These are phyloP conservation scores for Drosophila neoperkinsi DNA, from an alignment of 2,888 invertebrate species.

Conservation along the genomic window DNA sequence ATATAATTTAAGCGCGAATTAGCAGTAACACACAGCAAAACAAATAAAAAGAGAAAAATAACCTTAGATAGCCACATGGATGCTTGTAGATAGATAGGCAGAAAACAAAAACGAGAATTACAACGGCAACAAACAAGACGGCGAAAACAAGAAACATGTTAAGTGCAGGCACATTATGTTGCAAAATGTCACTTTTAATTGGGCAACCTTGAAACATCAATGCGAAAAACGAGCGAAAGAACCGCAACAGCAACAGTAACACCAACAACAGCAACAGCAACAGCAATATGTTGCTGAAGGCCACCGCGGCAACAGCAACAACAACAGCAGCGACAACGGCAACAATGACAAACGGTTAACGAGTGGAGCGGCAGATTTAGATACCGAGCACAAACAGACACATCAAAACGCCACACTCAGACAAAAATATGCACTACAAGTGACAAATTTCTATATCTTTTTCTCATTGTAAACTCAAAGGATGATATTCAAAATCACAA, in stretches of 20 bases:
- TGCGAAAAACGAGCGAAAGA: slow-evolving; percentile 71
- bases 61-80: slow-evolving; percentile 37
- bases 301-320: slow-evolving; percentile 42
- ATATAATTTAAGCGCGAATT: slow-evolving; percentile 77
- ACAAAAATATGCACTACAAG: not conserved
- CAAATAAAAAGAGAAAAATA: slow-evolving; percentile 26
- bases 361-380: slow-evolving; percentile 67
- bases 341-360: slow-evolving; percentile 76
- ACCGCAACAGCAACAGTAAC: slow-evolving; percentile 56
- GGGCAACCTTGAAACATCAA: slow-evolving; percentile 83
- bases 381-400: slow-evolving; percentile 59
- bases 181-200: slow-evolving; percentile 83
- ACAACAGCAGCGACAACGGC: slow-evolving; percentile 33
- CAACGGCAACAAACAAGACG: slow-evolving; percentile 52
- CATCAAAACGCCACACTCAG: slow-evolving; percentile 58
- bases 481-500: not conserved
- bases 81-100: slow-evolving; percentile 20
- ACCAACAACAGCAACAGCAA: slow-evolving; percentile 38
- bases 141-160: slow-evolving; percentile 74
- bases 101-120: slow-evolving; percentile 43
- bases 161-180: slow-evolving; percentile 79
- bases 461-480: not conserved
- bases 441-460: not conserved
- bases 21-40: slow-evolving; percentile 40
- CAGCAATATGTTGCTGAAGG: slow-evolving; percentile 65